Conservation (phyloP, 2,888 invertebrate genomes). For the Ennomos fuscantarius region DNA sequence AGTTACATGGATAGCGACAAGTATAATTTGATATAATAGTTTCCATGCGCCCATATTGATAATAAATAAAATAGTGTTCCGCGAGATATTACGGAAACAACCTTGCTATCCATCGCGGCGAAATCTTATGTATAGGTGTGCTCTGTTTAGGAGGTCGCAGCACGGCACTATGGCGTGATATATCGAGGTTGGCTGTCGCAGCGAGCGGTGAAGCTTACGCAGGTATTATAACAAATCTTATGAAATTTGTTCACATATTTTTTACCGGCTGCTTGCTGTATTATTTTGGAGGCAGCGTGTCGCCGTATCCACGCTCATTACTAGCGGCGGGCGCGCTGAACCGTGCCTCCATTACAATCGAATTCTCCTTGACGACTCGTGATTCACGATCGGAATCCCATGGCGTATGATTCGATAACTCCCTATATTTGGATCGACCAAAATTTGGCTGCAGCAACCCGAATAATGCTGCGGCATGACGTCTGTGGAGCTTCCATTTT, state of each 20-base stretch:
- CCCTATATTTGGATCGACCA: slow-evolving; percentile 32
- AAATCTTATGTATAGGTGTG: slow-evolving; percentile 23
- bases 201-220: slow-evolving; percentile 25
- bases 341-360: slow-evolving; percentile 71
- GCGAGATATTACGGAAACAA: slow-evolving; percentile 30
- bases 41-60: background rate
- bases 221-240: slow-evolving; percentile 44
- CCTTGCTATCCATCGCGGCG: slow-evolving; percentile 25
- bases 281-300: slow-evolving; percentile 55
- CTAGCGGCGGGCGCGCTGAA: slow-evolving; percentile 61
- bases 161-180: slow-evolving; percentile 36
- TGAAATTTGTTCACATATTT: slow-evolving; percentile 67
- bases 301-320: slow-evolving; percentile 71
- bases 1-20: background rate
- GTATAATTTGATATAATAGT: slow-evolving; percentile 2
- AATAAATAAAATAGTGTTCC: slow-evolving; percentile 33
- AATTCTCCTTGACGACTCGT: slow-evolving; percentile 74
- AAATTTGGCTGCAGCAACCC: slow-evolving; percentile 18
- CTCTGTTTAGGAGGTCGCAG: slow-evolving; percentile 29
- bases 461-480: slow-evolving; percentile 11
- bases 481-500: slow-evolving; percentile 10
- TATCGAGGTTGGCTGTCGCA: slow-evolving; percentile 24
- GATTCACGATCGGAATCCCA: slow-evolving; percentile 70
- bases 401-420: slow-evolving; percentile 59
- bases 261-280: slow-evolving; percentile 61